Evolutionary conservation across 2,888 invertebrate genomes (phyloP), one percentile per base, ranked within the genome.

Genomic region (Zelleria hepariella): DNA sequence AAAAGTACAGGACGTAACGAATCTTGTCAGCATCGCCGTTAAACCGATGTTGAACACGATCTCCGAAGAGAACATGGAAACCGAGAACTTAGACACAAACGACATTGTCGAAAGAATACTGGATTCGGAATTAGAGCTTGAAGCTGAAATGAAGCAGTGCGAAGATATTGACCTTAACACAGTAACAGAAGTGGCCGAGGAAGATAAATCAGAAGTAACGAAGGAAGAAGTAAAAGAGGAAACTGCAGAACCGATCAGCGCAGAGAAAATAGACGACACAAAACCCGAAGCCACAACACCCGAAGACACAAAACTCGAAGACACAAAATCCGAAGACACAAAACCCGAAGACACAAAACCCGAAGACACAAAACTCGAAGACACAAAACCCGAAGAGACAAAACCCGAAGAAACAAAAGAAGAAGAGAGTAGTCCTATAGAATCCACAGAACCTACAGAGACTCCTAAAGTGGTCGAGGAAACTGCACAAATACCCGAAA

Each of bases 1-100:
- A 0, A 89, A 88, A 67, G 87, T 89, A 5, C 80, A 87, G 64
- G 77, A 84, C 67, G 86, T 88, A 32, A 87, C 87, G 5, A 85
- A 84, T 64, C 72, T 86, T 60, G 82, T 82, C 61, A 85, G 72
- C 57, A 82, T 86, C 56, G 77, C 84, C 20, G 63, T 82, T 7
- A 86, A 86, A 66, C 80, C 85, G 2, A 63, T 84, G 64, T 71
- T 85, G 6, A 80, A 80, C 61, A 69, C 82, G 15, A 86, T 85
- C 63, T 70, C 75, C 10, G 86, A 86, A 69, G 86, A 86, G 67
- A 58, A 25, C 21, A 80, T 83, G 76, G 84, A 85, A 67, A 75
- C 77, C 8, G 85, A 84, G 60, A 84, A 80, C 66, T 68, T 67
- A 57, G 83, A 86, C 65, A 65, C 84, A 3, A 83, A 76, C 66